Evolutionary conservation across 2,888 invertebrate species (phyloP), one percentile per base, ranked within the genome.

Genomic region (Diarsia mendica): DNA sequence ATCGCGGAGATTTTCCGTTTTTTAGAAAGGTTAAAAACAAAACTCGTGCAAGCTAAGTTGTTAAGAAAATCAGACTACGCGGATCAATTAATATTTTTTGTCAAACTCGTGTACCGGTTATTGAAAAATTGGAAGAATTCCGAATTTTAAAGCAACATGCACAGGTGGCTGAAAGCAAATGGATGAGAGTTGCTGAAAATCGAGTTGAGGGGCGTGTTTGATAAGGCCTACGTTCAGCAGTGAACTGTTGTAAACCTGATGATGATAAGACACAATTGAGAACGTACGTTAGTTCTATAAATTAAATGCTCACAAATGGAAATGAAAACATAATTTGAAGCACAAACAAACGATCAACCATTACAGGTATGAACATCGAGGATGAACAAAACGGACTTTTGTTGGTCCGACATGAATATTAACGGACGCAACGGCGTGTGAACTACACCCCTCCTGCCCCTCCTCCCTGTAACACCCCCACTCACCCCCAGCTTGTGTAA

Each of bases 371-470:
- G 77, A 80, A 79, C 80, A 77, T 46, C 76, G 71, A 10, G 67
- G 70, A 84, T 77, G 67, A 85, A 80, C 81, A 74, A 87, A 88
- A 83, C 75, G 81, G 82, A 83, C 84, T 85, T 80, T 81, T 82
- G 85, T 86, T 83, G 82, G 69, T 74, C 75, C 83, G 76, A 79
- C 88, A 89, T 91, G 91, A 91, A 90, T 91, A 91, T 88, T 88
- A 85, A 86, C 87, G 74, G 85, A 85, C 75, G 81, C 90, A 88
- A 72, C 86, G 87, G 86, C 80, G 89, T 89, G 90, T 87, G 85
- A 90, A 87, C 87, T 77, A 53, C 72, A 61, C 23, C 33, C 53
- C 53, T 46, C n/a, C 60, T 71, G n/a, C 68, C 72, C 48, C 3
- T 20, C 28, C 28, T 28, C 28, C 28, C 28, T 28, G 28, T 11